A percentile compares a stretch with the other conserved stretches of the same genome.
These are phyloP conservation scores for Anoplopoma fimbria DNA, from an alignment of 2,113 vertebrate genomes.

Conservation along the genomic window DNA sequence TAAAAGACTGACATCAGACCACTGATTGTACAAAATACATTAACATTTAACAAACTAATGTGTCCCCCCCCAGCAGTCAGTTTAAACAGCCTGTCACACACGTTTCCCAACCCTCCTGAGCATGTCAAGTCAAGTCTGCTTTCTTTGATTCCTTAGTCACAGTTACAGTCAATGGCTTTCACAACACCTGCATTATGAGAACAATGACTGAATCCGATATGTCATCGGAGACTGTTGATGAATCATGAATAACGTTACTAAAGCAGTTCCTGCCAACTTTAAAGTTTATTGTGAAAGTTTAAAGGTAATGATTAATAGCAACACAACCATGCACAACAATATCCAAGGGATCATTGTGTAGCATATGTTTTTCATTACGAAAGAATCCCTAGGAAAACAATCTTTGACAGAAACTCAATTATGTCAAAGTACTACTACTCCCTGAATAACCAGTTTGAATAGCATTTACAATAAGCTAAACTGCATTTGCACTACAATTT, in stretches of 20 bases:
- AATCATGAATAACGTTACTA: slow-evolving; percentile 9
- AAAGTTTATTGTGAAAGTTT: neutral
- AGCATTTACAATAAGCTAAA: neutral
- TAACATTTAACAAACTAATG: neutral
- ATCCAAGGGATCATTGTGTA: neutral
- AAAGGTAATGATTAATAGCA: neutral
- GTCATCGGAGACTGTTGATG: slow-evolving; percentile 14
- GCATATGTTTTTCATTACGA: neutral
- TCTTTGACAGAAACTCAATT: neutral
- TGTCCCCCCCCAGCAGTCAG: neutral
- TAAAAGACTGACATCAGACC: neutral
- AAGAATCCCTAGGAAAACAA: neutral
- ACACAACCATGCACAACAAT: neutral
- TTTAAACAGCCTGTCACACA: slow-evolving; percentile 21
- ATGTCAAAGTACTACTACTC: neutral
- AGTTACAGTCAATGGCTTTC: slow-evolving; percentile 48
- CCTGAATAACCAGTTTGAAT: neutral
- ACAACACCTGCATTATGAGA: slow-evolving; percentile 46
- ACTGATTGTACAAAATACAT: slow-evolving; percentile 4
- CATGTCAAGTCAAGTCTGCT: slow-evolving; percentile 68
- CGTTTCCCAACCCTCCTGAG: slow-evolving; percentile 49
- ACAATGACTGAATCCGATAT: slow-evolving; percentile 18
- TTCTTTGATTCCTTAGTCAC: slow-evolving; percentile 50
- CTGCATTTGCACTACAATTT: neutral
- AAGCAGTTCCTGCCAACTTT: neutral